These are phyloP conservation scores for Proisotoma minuta DNA, from an alignment of 2,888 invertebrate genomes.

Conservation along the genomic window DNA sequence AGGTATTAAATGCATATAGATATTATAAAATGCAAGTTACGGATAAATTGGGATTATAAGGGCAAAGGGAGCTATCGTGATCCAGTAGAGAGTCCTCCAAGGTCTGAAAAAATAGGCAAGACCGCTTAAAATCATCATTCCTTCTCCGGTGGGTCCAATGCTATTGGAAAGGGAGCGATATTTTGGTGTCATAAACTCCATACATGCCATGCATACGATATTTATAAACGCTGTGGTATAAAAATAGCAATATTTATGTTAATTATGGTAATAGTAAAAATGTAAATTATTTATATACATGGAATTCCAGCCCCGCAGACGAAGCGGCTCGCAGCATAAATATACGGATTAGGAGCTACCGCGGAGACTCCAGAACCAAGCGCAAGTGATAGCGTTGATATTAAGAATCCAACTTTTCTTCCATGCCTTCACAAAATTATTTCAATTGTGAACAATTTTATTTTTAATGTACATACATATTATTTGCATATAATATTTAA, in stretches of 20 bases:
- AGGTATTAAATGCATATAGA: conserved; percentile 8
- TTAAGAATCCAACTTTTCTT: neutral
- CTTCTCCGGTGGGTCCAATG: conserved; percentile 38
- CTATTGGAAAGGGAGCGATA: conserved; percentile 31
- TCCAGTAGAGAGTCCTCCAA: conserved; percentile 35
- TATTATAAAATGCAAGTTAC: conserved; percentile 18
- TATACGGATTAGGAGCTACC: neutral
- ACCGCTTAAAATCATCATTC: conserved; percentile 38
- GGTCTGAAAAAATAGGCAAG: conserved; percentile 37
- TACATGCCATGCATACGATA: conserved; percentile 8
- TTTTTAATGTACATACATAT: too few relatives aligned
- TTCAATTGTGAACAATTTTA: too few relatives aligned
- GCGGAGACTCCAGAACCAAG: neutral
- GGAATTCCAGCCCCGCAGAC: neutral
- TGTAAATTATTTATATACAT: neutral
- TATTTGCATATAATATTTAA: too few relatives aligned
- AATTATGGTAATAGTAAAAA: too few relatives aligned
- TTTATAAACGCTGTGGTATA: conserved; percentile 1
- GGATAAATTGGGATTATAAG: conserved; percentile 35
- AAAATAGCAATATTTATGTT: too few relatives aligned
- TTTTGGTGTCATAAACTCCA: conserved; percentile 42
- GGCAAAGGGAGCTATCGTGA: conserved; percentile 27
- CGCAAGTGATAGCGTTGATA: neutral
- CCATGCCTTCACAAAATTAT: neutral
- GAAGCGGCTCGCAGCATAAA: neutral